Percentiles rank a stretch among this genome's conserved stretches.
These are phyloP conservation scores for Camponotus fellah DNA, from an alignment of 2,888 invertebrate species.

Conservation along the genomic window DNA sequence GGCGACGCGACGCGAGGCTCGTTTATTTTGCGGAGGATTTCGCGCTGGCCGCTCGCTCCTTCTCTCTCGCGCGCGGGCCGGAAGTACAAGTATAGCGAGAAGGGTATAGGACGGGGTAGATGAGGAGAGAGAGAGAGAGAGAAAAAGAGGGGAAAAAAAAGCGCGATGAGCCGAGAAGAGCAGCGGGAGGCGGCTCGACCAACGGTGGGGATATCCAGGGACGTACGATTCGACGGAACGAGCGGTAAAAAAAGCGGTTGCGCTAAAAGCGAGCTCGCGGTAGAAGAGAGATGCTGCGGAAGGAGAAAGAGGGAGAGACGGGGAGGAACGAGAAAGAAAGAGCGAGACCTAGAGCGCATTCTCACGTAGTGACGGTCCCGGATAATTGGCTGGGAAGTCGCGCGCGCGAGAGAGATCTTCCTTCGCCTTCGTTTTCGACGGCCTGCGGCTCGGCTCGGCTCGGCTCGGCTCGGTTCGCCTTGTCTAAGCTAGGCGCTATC, in stretches of 20 bases:
- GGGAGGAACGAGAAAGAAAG: conserved; percentile 56
- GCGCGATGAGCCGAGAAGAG: conserved; percentile 56
- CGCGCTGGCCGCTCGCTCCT: conserved; percentile 71
- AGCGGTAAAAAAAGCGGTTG: conserved; percentile 54
- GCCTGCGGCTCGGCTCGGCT: not conserved
- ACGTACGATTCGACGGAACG: conserved; percentile 69
- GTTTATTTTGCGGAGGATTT: conserved; percentile 82
- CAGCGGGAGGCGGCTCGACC: conserved; percentile 57
- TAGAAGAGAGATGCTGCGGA: conserved; percentile 45
- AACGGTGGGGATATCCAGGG: conserved; percentile 77
- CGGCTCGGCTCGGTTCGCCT: too few species aligned
- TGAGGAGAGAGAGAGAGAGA: conserved; percentile 38
- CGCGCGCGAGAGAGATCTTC: conserved; percentile 42
- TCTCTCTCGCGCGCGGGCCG: conserved; percentile 73
- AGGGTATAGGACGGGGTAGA: conserved; percentile 21
- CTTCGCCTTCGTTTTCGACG: conserved; percentile 32
- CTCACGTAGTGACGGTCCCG: conserved; percentile 63
- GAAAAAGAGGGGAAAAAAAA: conserved; percentile 52
- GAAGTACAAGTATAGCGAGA: conserved; percentile 83
- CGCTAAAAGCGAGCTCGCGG: conserved; percentile 62
- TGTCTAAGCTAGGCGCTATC: conserved; percentile 15
- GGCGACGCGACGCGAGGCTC: conserved; percentile 40
- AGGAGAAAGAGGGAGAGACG: conserved; percentile 53
- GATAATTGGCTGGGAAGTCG: conserved; percentile 69
- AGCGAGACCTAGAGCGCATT: conserved; percentile 65